Evolutionary conservation across 2,113 vertebrate genomes (phyloP).

Genomic region (Chauna torquata): DNA sequence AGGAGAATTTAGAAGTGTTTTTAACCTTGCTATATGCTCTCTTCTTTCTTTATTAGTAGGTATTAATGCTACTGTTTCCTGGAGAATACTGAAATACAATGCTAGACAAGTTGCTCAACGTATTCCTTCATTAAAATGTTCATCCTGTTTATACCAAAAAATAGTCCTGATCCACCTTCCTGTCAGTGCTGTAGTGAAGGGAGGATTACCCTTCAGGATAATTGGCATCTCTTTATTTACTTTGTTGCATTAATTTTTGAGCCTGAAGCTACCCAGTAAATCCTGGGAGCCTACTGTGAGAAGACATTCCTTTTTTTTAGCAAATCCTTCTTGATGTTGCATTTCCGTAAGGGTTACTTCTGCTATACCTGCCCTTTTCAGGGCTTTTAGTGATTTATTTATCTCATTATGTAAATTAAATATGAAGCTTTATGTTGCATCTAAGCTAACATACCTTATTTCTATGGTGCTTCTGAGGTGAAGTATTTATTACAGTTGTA

Average conservation of each 20-base stretch:
- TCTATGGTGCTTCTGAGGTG: background rate
- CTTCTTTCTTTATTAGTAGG: background rate
- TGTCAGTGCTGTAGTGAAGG: background rate
- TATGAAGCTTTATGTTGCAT: background rate
- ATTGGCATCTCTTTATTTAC: slow-evolving; percentile 2
- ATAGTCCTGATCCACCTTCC: background rate
- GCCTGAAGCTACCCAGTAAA: slow-evolving; percentile 34
- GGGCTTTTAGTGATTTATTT: background rate
- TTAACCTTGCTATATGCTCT: background rate
- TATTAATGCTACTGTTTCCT: background rate
- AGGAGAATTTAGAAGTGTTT: background rate
- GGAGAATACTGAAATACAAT: background rate
- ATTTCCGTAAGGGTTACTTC: background rate
- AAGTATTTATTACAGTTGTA: background rate
- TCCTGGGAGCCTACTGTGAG: slow-evolving; percentile 8
- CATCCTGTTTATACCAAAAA: background rate
- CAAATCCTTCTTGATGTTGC: background rate
- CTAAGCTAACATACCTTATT: background rate
- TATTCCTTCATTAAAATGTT: slow-evolving; percentile 14
- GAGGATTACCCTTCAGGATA: background rate
- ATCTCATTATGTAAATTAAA: background rate
- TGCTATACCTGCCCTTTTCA: background rate
- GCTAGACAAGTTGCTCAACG: background rate
- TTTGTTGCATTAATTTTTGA: slow-evolving; percentile 7
- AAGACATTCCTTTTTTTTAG: background rate